Evolutionary conservation across 2,797 vertebrate species (phyloP), one percentile per base, ranked within the genome.

Genomic region (Mareca strepera): DNA sequence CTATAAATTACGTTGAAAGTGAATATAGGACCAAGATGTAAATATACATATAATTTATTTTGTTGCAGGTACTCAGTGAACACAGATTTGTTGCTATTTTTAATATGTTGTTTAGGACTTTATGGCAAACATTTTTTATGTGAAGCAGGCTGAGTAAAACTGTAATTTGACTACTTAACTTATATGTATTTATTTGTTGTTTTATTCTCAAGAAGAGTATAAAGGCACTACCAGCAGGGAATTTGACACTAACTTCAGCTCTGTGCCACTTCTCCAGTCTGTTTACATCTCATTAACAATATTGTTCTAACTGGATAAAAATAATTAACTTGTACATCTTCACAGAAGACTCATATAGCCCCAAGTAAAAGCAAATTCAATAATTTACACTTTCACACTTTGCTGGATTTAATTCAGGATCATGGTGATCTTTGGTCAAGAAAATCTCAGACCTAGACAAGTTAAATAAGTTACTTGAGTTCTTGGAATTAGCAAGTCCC

Each of bases 291-390:
- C 74, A 83, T 96, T 43, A 92, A 44, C 7, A 43, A 70, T 89
- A 59, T 56, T 80, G 55, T 70, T 95, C 90, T 92, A 90, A 92
- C 69, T 94, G 83, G 62, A 77, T 75, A 95, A 90, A 97, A 94
- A 96, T 72, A 95, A 69, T 96, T 87, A 93, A 83, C 48, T 44
- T 89, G 29, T 90, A 79, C 73, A 72, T 94, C 58, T 95, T 94
- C 50, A 70, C n/a, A 93, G 59, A 72, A 86, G n/a, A 86, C 35
- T 66, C 31, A 90, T 89, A 94, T 60, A 90, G 62, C 86, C 64
- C 8, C 17, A 72, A 90, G 76, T 67, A 56, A 95, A 86, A 79
- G 43, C 70, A 86, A 53, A 59, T 66, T 78, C 2, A 20, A 31
- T 46, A 93, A 92, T 94, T 94, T 76, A 81, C 44, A 52, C 55